phyloP scores from a whole-genome alignment of 2,113 vertebrate genomes.

The Ibidorhyncha struthersii region DNA sequence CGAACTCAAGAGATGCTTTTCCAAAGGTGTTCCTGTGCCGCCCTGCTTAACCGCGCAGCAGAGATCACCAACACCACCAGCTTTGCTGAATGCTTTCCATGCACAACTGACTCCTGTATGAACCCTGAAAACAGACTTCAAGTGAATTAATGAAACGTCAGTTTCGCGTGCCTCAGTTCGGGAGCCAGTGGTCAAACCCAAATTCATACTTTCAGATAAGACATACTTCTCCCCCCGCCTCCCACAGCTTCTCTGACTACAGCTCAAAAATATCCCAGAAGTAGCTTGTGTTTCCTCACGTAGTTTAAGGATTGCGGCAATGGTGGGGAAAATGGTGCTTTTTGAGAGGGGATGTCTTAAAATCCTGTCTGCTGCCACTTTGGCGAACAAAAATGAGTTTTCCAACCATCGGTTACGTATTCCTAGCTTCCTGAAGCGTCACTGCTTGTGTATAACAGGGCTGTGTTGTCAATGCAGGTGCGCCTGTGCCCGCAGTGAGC shows the following conservation, averaged over 20 bases:
- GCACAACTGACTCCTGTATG: neutral
- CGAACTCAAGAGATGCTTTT: neutral
- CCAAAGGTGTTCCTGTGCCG: neutral
- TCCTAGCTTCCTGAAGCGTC: neutral
- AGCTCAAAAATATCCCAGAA: neutral
- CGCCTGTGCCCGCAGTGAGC: neutral
- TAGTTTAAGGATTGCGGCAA: neutral
- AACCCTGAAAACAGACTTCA: neutral
- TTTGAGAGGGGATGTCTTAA: neutral
- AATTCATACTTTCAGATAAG: neutral
- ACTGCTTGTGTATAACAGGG: neutral
- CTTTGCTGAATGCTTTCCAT: neutral
- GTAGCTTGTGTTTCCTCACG: neutral
- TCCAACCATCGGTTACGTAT: neutral
- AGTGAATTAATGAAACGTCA: neutral
- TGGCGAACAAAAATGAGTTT: neutral
- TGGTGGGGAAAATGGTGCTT: neutral
- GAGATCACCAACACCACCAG: neutral
- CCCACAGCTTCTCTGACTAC: neutral
- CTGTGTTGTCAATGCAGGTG: accelerated
- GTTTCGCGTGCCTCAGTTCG: neutral
- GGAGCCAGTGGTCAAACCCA: neutral
- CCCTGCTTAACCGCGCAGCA: neutral
- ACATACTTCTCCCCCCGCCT: neutral
- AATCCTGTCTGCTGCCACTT: neutral